These are phyloP conservation scores for Paragorgia papillata DNA, from an alignment of 92 coral and sea anemone genomes.

Conservation along the genomic window DNA sequence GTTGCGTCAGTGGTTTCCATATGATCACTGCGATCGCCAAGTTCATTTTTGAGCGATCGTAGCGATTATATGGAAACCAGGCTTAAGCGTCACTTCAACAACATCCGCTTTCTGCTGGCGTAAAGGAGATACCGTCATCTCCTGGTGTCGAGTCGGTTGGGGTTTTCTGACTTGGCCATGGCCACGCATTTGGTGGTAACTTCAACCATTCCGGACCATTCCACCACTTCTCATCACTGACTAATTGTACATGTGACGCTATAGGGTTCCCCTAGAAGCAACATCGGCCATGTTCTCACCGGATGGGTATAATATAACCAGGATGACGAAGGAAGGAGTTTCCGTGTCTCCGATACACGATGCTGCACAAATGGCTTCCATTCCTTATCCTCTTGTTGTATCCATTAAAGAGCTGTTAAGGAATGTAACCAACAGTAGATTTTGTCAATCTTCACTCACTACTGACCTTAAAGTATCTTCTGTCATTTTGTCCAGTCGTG, in stretches of 20 bases:
- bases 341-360: slow-evolving; percentile 50
- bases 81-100: too few species aligned
- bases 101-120: too few species aligned
- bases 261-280: slow-evolving; percentile 46
- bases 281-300: slow-evolving; percentile 49
- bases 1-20: too few species aligned
- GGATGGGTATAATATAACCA: slow-evolving; percentile 51
- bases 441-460: slow-evolving; percentile 29
- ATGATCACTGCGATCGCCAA: too few species aligned
- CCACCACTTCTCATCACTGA: slow-evolving; percentile 34
- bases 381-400: slow-evolving; percentile 39
- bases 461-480: neutral
- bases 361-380: slow-evolving; percentile 65
- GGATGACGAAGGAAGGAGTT: slow-evolving; percentile 12
- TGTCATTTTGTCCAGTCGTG: slow-evolving; percentile 14
- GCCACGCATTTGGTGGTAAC: slow-evolving; percentile 18
- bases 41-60: too few species aligned
- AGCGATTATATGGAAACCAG: too few species aligned
- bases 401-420: slow-evolving; percentile 48
- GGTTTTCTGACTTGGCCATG: slow-evolving; percentile 30
- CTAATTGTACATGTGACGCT: slow-evolving; percentile 27
- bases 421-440: slow-evolving; percentile 58
- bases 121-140: too few species aligned
- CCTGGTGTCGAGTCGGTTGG: neutral
- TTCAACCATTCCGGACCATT: slow-evolving; percentile 49